Percentiles rank a stretch among this genome's conserved stretches.
Conservation (phyloP, 2,888 invertebrate species). For the Trimorus sp. region DNA sequence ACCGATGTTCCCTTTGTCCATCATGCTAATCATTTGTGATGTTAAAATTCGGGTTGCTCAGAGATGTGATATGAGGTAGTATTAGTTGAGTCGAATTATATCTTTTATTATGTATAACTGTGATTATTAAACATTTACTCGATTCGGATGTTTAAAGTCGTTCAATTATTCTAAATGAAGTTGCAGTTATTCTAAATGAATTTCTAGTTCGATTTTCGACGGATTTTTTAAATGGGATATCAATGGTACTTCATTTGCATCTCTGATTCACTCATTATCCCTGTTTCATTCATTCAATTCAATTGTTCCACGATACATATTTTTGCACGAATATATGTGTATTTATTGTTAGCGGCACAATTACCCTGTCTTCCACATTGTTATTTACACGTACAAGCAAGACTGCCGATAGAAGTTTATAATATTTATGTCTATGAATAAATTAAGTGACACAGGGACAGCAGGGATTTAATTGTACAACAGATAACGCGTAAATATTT, state of each 20-base stretch:
- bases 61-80: not conserved
- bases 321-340: conserved; percentile 54
- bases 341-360: conserved; percentile 41
- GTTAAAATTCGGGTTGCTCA: not conserved
- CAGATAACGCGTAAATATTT: too few relatives aligned
- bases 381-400: conserved; percentile 35
- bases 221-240: conserved; percentile 2
- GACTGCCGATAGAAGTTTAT: conserved; percentile 3
- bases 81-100: too few relatives aligned
- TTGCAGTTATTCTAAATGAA: not conserved
- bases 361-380: conserved; percentile 53
- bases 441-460: not conserved
- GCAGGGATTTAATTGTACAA: too few relatives aligned
- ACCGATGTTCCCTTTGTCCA: not conserved
- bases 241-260: conserved; percentile 22
- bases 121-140: too few relatives aligned
- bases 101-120: too few relatives aligned
- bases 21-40: conserved; percentile 4
- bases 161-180: too few relatives aligned
- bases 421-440: conserved; percentile 5
- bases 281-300: conserved; percentile 29
- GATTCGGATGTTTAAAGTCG: too few relatives aligned
- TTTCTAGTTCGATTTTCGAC: not conserved
- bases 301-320: conserved; percentile 28
- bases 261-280: conserved; percentile 35